Evolutionary conservation across 2,888 invertebrate genomes (phyloP).

Genomic region (Amphipoea lucens): DNA sequence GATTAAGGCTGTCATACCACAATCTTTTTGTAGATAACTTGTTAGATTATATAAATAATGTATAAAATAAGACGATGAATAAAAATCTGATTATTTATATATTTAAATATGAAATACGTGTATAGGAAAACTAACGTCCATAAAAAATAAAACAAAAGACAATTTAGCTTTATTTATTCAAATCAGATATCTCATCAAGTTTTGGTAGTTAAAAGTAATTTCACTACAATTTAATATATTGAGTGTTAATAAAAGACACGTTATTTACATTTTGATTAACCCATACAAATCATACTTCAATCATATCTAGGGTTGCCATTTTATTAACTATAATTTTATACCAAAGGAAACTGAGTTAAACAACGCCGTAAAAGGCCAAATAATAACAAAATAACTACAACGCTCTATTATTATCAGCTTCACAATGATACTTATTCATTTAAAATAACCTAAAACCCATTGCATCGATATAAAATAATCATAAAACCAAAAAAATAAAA

Average conservation of each 20-base stretch:
- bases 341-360: background rate
- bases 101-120: too few species aligned
- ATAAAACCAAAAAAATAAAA: background rate
- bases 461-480: background rate
- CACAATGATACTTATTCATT: background rate
- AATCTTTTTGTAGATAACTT: background rate
- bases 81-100: background rate
- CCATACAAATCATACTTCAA: slow-evolving; percentile 32
- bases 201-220: slow-evolving; percentile 44
- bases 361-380: background rate
- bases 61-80: background rate
- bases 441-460: background rate
- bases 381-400: slow-evolving; percentile 25
- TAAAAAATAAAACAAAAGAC: slow-evolving; percentile 51
- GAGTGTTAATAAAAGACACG: slow-evolving; percentile 38
- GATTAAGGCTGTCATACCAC: background rate
- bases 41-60: background rate
- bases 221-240: slow-evolving; percentile 42
- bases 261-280: slow-evolving; percentile 62
- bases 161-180: slow-evolving; percentile 56
- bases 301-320: slow-evolving; percentile 51
- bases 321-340: slow-evolving; percentile 1
- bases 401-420: slow-evolving; percentile 17
- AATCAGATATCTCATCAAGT: slow-evolving; percentile 42
- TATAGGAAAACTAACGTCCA: background rate